phyloP scores from a whole-genome alignment of 2,888 invertebrate species.

The Rotaria sp. region DNA sequence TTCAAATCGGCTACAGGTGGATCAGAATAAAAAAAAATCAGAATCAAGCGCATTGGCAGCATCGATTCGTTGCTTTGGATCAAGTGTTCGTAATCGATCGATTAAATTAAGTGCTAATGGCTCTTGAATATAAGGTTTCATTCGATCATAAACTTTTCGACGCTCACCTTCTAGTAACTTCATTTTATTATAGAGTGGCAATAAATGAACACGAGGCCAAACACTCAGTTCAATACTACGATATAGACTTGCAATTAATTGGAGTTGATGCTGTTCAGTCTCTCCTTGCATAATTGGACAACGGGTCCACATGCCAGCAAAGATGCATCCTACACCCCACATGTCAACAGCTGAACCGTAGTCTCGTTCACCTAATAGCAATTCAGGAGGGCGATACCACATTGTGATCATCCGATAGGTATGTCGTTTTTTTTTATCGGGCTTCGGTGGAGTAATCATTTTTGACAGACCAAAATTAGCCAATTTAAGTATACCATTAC shows the following conservation, averaged over 20 bases:
- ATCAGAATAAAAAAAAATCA: conserved; percentile 92
- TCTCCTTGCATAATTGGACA: conserved; percentile 60
- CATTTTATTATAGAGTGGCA: conserved; percentile 71
- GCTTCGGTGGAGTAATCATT: conserved; percentile 74
- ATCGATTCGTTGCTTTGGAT: conserved; percentile 78
- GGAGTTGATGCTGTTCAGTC: conserved; percentile 81
- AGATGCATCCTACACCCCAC: conserved; percentile 86
- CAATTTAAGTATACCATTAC: conserved; percentile 74
- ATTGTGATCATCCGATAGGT: conserved; percentile 65
- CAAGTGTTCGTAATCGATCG: conserved; percentile 79
- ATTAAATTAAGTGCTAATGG: conserved; percentile 82
- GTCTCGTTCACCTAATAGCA: conserved; percentile 64
- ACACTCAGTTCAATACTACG: conserved; percentile 85
- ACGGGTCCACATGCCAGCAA: conserved; percentile 99
- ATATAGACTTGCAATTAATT: conserved; percentile 85
- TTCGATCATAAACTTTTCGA: conserved; percentile 53
- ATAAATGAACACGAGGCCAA: conserved; percentile 70
- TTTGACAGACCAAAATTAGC: conserved; percentile 95
- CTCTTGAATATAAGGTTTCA: conserved; percentile 82
- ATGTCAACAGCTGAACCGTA: conserved; percentile 94
- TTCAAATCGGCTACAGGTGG: conserved; percentile 70
- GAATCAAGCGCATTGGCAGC: conserved; percentile 75
- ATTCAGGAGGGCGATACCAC: conserved; percentile 69
- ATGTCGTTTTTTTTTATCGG: neutral
- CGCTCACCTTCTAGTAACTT: conserved; percentile 51